Evolutionary conservation across 2,113 vertebrate species (phyloP).

Genomic region (Sander lucioperca): DNA sequence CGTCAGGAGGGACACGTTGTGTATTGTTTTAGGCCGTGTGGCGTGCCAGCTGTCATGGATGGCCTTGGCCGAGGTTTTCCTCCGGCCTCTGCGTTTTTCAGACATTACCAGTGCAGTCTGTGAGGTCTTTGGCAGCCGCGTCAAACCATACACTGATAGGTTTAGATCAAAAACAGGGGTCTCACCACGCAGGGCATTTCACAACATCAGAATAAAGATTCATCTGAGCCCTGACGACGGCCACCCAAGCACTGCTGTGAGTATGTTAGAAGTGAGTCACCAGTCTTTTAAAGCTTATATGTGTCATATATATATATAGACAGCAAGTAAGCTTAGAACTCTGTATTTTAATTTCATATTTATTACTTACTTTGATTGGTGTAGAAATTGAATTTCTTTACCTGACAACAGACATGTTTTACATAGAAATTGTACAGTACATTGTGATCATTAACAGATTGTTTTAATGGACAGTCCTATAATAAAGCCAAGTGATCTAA

Average conservation of each 20-base stretch:
- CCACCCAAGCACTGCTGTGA: constrained; percentile 56
- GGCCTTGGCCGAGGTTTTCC: constrained; percentile 65
- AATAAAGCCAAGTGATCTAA: constrained; percentile 17
- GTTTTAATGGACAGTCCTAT: neutral
- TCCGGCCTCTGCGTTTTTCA: constrained; percentile 46
- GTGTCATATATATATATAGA: too few relatives aligned
- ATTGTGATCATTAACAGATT: constrained; percentile 2
- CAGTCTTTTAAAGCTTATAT: neutral
- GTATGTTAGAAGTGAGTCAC: constrained; percentile 10
- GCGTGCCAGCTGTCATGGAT: constrained; percentile 74
- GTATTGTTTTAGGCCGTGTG: constrained; percentile 77
- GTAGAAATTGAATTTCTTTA: neutral
- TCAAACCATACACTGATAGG: constrained; percentile 65
- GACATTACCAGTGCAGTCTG: constrained; percentile 55
- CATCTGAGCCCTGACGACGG: constrained; percentile 8
- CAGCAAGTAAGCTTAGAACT: neutral
- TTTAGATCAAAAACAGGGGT: constrained; percentile 57
- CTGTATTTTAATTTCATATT: too few relatives aligned
- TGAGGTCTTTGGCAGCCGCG: constrained; percentile 67
- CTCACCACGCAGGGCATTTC: constrained; percentile 26
- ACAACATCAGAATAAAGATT: constrained; percentile 34
- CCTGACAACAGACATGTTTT: neutral
- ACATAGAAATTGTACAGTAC: neutral
- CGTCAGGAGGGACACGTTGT: constrained; percentile 65
- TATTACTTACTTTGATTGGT: neutral